Evolutionary conservation across 2,888 invertebrate genomes (phyloP).

Genomic region (Ischnus inquisitorius): DNA sequence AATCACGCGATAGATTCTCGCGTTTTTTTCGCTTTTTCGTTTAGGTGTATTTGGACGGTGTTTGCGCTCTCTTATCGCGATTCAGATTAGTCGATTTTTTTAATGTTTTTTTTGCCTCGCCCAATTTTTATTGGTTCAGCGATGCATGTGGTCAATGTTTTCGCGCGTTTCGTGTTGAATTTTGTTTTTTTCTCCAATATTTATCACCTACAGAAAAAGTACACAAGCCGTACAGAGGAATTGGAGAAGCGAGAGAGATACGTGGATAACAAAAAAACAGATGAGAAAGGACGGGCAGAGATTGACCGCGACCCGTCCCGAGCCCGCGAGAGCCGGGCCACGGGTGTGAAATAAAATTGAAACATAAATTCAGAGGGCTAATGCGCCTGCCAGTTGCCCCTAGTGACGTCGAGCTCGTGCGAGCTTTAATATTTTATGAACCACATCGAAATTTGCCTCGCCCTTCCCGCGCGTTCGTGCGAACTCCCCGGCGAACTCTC

Average conservation of each 20-base stretch:
- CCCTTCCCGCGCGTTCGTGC: slow-evolving; percentile 2
- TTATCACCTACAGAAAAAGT: background rate
- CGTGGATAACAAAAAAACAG: slow-evolving; percentile 23
- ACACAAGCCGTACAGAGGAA: background rate
- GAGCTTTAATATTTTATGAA: slow-evolving; percentile 63
- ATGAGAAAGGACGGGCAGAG: slow-evolving; percentile 1
- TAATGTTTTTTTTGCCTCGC: background rate
- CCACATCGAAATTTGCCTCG: slow-evolving; percentile 57
- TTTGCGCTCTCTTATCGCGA: background rate
- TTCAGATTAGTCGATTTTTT: background rate
- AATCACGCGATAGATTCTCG: too few relatives aligned
- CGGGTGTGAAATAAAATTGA: slow-evolving; percentile 64
- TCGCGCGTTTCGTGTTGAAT: background rate
- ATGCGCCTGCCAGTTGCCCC: slow-evolving; percentile 63
- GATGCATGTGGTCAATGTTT: background rate
- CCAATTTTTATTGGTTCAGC: background rate
- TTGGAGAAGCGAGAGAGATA: background rate
- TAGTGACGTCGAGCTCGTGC: slow-evolving; percentile 40
- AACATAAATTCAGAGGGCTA: slow-evolving; percentile 68
- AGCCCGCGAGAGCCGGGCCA: background rate
- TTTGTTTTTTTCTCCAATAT: background rate
- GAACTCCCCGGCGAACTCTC: slow-evolving; percentile 42
- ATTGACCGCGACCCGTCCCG: slow-evolving; percentile 43
- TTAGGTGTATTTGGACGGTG: background rate
- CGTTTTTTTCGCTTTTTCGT: background rate